A percentile compares a stretch with the other conserved stretches of the same genome.
These are phyloP conservation scores for Melanocharis versteri DNA, from an alignment of 2,113 vertebrate genomes.

Conservation along the genomic window DNA sequence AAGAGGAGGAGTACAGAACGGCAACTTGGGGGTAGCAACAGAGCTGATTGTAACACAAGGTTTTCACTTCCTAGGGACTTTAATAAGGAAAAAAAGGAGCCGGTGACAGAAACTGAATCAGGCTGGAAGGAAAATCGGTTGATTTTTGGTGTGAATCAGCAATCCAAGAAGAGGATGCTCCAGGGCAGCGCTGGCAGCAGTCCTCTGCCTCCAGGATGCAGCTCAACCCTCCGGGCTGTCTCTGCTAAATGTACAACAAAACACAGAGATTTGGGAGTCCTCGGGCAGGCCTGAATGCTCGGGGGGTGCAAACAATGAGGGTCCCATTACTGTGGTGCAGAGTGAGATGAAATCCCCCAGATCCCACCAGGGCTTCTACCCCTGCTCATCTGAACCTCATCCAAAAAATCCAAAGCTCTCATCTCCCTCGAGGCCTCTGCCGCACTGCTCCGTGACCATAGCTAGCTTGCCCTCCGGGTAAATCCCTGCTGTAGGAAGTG, in stretches of 20 bases:
- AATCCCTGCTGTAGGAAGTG: background rate
- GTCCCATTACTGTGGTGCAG: background rate
- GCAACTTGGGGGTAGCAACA: background rate
- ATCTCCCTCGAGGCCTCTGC: background rate
- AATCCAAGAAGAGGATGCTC: background rate
- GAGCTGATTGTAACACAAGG: background rate
- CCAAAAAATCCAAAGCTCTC: background rate
- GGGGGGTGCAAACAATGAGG: background rate
- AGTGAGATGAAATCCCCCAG: background rate
- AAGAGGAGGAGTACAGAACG: background rate
- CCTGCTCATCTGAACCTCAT: rapidly evolving
- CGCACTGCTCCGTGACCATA: rapidly evolving
- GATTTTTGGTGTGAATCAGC: background rate
- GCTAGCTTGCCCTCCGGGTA: background rate
- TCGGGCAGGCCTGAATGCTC: background rate
- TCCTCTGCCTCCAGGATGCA: background rate
- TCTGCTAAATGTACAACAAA: background rate
- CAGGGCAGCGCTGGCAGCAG: background rate
- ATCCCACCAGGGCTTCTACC: background rate
- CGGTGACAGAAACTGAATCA: background rate
- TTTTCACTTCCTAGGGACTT: background rate
- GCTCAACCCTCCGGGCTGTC: rapidly evolving
- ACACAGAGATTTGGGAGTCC: background rate
- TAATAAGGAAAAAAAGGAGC: background rate
- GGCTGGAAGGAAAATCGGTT: background rate